phyloP scores from a whole-genome alignment of 2,797 vertebrate species.

The Aeoliscus strigatus region DNA sequence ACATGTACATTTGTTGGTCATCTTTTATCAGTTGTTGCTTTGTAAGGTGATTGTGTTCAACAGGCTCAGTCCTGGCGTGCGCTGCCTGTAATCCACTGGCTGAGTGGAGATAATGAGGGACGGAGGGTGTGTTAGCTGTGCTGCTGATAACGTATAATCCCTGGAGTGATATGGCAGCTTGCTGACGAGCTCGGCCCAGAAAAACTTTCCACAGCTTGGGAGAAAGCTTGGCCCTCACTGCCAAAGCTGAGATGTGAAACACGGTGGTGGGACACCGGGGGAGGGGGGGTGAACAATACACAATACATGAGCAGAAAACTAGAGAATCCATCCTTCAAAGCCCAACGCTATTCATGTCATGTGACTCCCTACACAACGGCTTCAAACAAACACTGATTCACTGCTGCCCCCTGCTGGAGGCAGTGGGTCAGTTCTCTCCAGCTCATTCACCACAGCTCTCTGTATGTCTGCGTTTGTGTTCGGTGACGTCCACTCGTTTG shows the following conservation, averaged over 20 bases:
- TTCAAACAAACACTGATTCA: conserved; percentile 6
- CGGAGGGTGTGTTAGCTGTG: background rate
- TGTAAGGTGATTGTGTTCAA: too few relatives aligned
- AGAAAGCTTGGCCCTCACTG: background rate
- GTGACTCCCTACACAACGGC: too few relatives aligned
- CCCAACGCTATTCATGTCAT: too few relatives aligned
- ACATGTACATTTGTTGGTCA: too few relatives aligned
- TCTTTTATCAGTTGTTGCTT: too few relatives aligned
- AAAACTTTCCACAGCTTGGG: background rate
- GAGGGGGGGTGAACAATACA: too few relatives aligned
- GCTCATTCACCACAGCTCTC: background rate
- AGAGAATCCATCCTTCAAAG: too few relatives aligned
- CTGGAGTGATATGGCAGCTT: background rate
- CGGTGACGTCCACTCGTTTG: background rate
- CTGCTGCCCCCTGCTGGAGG: conserved; percentile 47
- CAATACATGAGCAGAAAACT: too few relatives aligned
- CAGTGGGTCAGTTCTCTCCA: accelerated
- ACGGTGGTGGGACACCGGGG: too few relatives aligned
- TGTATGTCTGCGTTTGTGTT: background rate
- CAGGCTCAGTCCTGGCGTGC: too few relatives aligned
- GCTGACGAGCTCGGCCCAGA: background rate
- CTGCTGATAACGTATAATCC: background rate
- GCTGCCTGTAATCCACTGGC: too few relatives aligned
- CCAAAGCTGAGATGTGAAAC: background rate
- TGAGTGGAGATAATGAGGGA: background rate